Evolutionary conservation across 2,797 vertebrate genomes (phyloP).

Genomic region (Eulemur coronatus): DNA sequence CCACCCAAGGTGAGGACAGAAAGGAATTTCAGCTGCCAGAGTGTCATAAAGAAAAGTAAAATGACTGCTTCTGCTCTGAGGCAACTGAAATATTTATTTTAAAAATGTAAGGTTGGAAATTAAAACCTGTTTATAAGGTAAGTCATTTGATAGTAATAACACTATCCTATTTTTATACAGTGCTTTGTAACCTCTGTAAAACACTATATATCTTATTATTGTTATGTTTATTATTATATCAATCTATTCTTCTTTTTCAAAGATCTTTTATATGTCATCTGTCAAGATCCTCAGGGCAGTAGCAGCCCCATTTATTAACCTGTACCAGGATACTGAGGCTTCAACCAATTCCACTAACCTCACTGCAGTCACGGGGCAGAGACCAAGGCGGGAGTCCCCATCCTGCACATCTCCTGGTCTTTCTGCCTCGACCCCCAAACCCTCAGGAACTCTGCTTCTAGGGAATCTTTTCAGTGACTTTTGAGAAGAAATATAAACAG

Average conservation of each 20-base stretch:
- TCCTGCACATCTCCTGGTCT: not conserved
- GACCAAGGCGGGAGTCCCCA: not conserved
- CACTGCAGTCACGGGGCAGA: not conserved
- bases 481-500: not conserved
- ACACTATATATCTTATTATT: too few species aligned
- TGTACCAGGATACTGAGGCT: not conserved
- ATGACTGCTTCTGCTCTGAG: not conserved
- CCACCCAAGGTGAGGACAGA: conserved; percentile 55
- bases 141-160: not conserved
- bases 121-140: not conserved
- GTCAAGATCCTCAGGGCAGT: not conserved
- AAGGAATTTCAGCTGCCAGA: accelerated
- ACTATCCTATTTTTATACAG: not conserved
- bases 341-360: not conserved
- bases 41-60: not conserved
- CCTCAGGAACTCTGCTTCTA: not conserved
- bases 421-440: not conserved
- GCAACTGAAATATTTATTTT: not conserved
- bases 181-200: not conserved
- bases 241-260: not conserved
- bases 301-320: too few species aligned
- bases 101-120: not conserved
- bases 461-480: not conserved
- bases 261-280: not conserved
- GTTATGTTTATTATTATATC: not conserved